These are phyloP conservation scores for Cremastobaeus sp. DNA, from an alignment of 2,888 invertebrate genomes.

Conservation along the genomic window DNA sequence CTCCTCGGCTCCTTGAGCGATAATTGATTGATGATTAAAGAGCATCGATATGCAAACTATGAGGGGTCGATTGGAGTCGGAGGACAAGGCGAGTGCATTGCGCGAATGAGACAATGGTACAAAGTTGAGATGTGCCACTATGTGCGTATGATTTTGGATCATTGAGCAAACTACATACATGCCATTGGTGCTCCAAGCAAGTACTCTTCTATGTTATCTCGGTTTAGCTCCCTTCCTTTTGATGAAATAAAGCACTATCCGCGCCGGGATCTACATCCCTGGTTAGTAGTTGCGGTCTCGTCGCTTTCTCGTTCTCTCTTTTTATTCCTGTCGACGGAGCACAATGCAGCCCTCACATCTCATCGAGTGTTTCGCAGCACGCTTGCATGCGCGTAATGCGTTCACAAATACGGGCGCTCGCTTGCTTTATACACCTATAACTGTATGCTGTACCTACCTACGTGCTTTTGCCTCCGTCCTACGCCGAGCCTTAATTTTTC, in stretches of 20 bases:
- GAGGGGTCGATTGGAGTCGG: conserved; percentile 8
- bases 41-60: conserved; percentile 43
- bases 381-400: conserved; percentile 69
- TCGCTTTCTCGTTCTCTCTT: conserved; percentile 63
- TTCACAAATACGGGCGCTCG: conserved; percentile 64
- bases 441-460: conserved; percentile 16
- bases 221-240: conserved; percentile 73
- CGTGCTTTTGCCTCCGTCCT: conserved; percentile 22
- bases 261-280: conserved; percentile 72
- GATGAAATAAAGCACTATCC: conserved; percentile 77
- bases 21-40: conserved; percentile 40
- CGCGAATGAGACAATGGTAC: conserved; percentile 33
- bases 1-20: conserved; percentile 6
- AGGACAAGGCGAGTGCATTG: conserved; percentile 16
- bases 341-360: conserved; percentile 72
- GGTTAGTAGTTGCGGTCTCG: conserved; percentile 71
- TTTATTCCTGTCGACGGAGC: conserved; percentile 66
- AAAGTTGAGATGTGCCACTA: conserved; percentile 51
- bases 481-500: conserved; percentile 51
- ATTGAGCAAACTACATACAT: conserved; percentile 56
- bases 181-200: conserved; percentile 56
- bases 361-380: conserved; percentile 68
- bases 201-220: conserved; percentile 71
- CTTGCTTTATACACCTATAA: conserved; percentile 39
- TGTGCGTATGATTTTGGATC: conserved; percentile 58